Evolutionary conservation across 2,797 vertebrate species (phyloP).

Genomic region (Danio jaintianensis): DNA sequence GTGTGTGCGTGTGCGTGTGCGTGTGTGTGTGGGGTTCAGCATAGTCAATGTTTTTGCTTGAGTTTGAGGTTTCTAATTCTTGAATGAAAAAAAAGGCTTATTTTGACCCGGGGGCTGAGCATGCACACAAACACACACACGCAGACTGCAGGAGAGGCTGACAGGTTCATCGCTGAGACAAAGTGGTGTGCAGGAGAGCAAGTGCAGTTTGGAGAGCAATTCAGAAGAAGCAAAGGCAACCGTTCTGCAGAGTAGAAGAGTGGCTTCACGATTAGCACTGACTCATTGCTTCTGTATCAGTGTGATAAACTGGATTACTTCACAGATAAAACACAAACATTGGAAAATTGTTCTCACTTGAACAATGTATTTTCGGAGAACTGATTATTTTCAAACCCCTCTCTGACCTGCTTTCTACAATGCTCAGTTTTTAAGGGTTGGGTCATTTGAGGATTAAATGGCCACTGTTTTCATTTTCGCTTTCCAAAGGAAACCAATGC

Average conservation of each 20-base stretch:
- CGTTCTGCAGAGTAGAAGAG: background rate
- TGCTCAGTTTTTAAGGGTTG: too few relatives aligned
- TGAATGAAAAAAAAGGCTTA: conserved; percentile 16
- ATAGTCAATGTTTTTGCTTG: background rate
- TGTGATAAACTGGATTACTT: background rate
- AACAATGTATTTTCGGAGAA: too few relatives aligned
- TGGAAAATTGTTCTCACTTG: background rate
- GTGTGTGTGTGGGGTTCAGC: background rate
- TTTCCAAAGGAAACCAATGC: too few relatives aligned
- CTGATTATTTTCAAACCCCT: too few relatives aligned
- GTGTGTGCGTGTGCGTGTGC: too few relatives aligned
- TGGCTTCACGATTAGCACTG: background rate
- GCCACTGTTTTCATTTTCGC: too few relatives aligned
- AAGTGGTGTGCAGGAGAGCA: background rate
- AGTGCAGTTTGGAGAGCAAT: background rate
- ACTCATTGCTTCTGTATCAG: background rate
- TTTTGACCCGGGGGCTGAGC: background rate
- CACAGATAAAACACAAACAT: background rate
- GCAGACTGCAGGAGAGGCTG: background rate
- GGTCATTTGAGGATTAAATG: too few relatives aligned
- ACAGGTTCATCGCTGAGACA: conserved; percentile 10
- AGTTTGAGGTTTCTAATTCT: background rate
- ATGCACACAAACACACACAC: background rate
- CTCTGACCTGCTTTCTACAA: too few relatives aligned
- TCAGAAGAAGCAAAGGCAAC: background rate